These are phyloP conservation scores for Pholis gunnellus DNA, from an alignment of 2,113 vertebrate species.

Conservation along the genomic window DNA sequence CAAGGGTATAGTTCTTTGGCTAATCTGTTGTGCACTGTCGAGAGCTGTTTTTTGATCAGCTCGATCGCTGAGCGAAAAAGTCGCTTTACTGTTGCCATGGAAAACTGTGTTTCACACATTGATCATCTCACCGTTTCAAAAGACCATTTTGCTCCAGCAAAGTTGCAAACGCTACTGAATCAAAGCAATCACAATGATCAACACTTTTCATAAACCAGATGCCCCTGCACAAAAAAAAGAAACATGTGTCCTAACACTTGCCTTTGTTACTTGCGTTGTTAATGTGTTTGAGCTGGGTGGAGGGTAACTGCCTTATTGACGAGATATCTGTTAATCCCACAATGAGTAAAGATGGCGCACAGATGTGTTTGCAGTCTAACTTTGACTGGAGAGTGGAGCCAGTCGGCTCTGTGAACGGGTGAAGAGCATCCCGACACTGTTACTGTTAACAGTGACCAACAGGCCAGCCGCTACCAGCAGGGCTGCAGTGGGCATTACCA, in stretches of 20 bases:
- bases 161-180: conserved; percentile 8
- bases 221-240: background rate
- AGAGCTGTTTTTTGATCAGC: conserved; percentile 56
- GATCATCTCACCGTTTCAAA: conserved; percentile 32
- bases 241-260: background rate
- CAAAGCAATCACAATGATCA: conserved; percentile 28
- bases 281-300: background rate
- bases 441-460: conserved; percentile 35
- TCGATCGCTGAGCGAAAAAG: conserved; percentile 18
- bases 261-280: background rate
- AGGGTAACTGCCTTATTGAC: background rate
- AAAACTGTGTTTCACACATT: conserved; percentile 35
- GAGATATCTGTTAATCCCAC: background rate
- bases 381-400: background rate
- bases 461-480: conserved; percentile 41
- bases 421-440: conserved; percentile 24
- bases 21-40: conserved; percentile 56
- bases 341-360: background rate
- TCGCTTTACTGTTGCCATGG: conserved; percentile 52
- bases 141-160: background rate
- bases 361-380: background rate
- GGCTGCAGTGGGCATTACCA: conserved; percentile 28
- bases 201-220: conserved; percentile 11
- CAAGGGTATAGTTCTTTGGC: conserved; percentile 46
- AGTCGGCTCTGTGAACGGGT: background rate